A percentile compares a stretch with the other conserved stretches of the same genome.
phyloP scores from a whole-genome alignment of 2,113 vertebrate species.

The Syngnathoides biaculeatus region DNA sequence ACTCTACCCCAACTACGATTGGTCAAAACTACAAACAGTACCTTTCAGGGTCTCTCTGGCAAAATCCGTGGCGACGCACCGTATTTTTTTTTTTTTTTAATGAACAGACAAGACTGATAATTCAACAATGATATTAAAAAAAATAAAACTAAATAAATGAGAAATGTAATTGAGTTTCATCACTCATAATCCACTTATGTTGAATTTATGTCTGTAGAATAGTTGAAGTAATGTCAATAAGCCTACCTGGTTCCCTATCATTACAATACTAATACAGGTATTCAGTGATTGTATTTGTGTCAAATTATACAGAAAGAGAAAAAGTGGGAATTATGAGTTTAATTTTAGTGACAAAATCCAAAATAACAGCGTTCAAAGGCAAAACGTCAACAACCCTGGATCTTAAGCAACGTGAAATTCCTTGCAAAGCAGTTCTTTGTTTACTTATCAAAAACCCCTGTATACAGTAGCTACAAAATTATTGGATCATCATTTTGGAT shows the following conservation, averaged over 20 bases:
- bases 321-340: conserved; percentile 36
- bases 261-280: no score
- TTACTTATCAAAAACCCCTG: conserved; percentile 54
- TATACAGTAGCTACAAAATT: conserved; percentile 51
- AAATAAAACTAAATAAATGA: no score
- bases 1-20: no score
- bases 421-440: conserved; percentile 34
- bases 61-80: neutral
- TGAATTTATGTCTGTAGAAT: neutral
- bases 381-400: conserved; percentile 55
- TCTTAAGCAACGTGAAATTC: conserved; percentile 47
- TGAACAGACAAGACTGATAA: neutral
- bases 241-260: neutral
- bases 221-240: neutral
- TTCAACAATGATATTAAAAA: no score
- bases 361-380: conserved; percentile 58
- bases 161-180: no score
- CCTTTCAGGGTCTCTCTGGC: neutral
- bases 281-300: neutral
- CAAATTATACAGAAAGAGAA: neutral
- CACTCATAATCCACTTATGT: no score
- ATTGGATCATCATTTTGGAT: conserved; percentile 40
- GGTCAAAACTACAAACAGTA: neutral
- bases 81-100: neutral
- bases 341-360: conserved; percentile 62